Conservation (phyloP, 64 coral and sea anemone species). For the Pocillopora verrucosa region DNA sequence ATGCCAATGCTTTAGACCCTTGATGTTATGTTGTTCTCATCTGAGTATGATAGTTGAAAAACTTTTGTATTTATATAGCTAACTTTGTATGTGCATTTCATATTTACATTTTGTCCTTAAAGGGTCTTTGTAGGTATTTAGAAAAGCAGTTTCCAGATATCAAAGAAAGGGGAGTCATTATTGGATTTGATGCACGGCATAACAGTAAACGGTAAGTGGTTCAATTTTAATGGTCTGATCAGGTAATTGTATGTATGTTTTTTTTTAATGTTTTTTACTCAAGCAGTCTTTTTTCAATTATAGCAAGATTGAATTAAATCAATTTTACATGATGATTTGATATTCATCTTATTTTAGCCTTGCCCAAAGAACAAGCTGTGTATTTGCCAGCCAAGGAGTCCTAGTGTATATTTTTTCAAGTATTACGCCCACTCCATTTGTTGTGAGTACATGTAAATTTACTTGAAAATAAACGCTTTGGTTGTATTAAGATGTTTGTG, state of each 20-base stretch:
- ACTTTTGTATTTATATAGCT: too few relatives aligned
- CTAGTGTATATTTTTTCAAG: conserved; percentile 87
- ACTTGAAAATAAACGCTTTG: too few relatives aligned
- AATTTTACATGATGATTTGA: neutral
- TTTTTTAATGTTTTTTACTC: neutral
- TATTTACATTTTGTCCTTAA: neutral
- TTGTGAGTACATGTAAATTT: conserved; percentile 59
- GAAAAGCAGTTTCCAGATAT: conserved; percentile 69
- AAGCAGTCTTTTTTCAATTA: too few relatives aligned
- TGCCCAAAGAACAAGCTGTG: conserved; percentile 73
- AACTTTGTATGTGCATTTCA: too few relatives aligned
- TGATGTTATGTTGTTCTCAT: too few relatives aligned
- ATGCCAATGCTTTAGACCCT: too few relatives aligned
- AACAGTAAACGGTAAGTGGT: conserved; percentile 79
- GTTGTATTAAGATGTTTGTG: too few relatives aligned
- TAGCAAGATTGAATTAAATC: too few relatives aligned
- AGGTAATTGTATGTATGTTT: neutral
- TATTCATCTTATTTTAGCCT: conserved; percentile 48
- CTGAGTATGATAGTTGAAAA: too few relatives aligned
- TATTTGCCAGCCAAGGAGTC: conserved; percentile 89
- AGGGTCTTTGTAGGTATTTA: conserved; percentile 90
- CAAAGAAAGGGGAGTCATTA: conserved; percentile 79
- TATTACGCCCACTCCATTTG: conserved; percentile 98
- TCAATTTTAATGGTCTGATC: too few relatives aligned
- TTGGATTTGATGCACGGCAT: conserved; percentile 96